Percentiles rank a stretch among this genome's conserved stretches.
Conservation (phyloP, 2,888 invertebrate genomes). For the Leptinotarsa tumamoca region DNA sequence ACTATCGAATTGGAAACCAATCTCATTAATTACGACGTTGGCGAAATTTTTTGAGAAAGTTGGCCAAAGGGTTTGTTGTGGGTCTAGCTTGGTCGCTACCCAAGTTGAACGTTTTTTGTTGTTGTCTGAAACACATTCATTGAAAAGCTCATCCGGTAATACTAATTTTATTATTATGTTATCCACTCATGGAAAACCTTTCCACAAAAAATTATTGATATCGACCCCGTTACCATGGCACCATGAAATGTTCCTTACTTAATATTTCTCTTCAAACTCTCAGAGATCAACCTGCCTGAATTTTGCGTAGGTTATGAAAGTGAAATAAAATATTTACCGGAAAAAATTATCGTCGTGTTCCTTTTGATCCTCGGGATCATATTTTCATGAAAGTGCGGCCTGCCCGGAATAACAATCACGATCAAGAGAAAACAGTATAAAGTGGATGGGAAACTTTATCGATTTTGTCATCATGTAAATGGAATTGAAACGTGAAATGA, state of each 20-base stretch:
- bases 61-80: too few species aligned
- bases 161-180: too few species aligned
- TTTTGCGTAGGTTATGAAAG: constrained; percentile 39
- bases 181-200: too few species aligned
- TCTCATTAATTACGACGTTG: too few species aligned
- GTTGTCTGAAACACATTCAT: too few species aligned
- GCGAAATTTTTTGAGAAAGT: too few species aligned
- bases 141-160: too few species aligned
- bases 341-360: constrained; percentile 25
- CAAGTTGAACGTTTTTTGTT: too few species aligned
- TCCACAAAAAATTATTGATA: too few species aligned
- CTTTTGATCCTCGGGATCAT: constrained; percentile 16
- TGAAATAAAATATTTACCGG: constrained; percentile 42
- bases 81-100: too few species aligned
- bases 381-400: constrained; percentile 12
- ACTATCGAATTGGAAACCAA: too few species aligned
- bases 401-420: constrained; percentile 19
- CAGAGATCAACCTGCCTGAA: constrained; percentile 4
- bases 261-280: background rate
- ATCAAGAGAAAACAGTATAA: constrained; percentile 12
- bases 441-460: constrained; percentile 28
- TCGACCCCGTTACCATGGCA: background rate
- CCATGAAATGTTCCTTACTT: background rate
- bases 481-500: constrained; percentile 34
- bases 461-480: constrained; percentile 39